Evolutionary conservation across 2,888 invertebrate species (phyloP), one percentile per base, ranked within the genome.

Genomic region (Drosophila histrio): DNA sequence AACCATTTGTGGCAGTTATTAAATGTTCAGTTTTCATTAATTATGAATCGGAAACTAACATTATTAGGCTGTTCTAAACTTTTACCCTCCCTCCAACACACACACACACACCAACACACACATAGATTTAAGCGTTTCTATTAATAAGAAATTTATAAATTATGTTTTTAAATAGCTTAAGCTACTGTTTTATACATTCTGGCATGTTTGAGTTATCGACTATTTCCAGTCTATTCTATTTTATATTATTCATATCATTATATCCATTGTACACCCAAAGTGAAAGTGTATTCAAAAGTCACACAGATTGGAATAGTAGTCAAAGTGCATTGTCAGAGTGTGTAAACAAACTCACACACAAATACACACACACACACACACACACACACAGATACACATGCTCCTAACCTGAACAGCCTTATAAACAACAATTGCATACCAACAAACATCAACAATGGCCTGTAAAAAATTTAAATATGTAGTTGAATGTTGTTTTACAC

Each of bases 201-300:
- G 38, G 50, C 38, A 38, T 9, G n/a, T 21, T 30, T 3, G n/a
- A n/a, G n/a, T n/a, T n/a, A n/a, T n/a, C n/a, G n/a, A n/a, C n/a
- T n/a, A n/a, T n/a, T 5, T 13, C 4, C 2, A 30, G 19, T 5
- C 13, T 13, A 21, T 21, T 22, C 32, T 13, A 21, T 21, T 24
- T 11, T 9, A 24, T 34, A 13, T 26, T 21, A 26, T 13, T 24
- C 17, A 38, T 38, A 28, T 28, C 8, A 13, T 19, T 26, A 24
- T 50, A 24, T 50, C 8, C 50, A 36, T 38, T 52, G 26, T 60
- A 61, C 61, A 57, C 60, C 13, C 24, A 17, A 13, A 9, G 21
- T 17, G 6, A 8, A 47, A 64, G 34, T 62, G 54, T 34, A 63
- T 39, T 44, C 17, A 19, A 56, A 44, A 30, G 7, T 21, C n/a